Evolutionary conservation across 2,113 vertebrate genomes (phyloP).

Genomic region (Astatotilapia flaviijosephi): DNA sequence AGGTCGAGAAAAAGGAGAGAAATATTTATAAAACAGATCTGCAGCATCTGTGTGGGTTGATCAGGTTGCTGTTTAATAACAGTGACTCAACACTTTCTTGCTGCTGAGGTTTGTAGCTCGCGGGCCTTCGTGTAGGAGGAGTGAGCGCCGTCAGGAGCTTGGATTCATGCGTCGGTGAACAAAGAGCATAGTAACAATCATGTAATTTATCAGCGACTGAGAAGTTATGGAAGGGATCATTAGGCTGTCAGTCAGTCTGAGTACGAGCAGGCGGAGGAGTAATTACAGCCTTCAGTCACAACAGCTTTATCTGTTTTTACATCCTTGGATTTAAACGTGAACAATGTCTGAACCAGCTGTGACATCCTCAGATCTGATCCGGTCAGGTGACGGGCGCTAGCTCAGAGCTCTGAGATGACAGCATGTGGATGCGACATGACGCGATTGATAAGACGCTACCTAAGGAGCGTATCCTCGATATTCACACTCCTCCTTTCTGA

Average conservation of each 20-base stretch:
- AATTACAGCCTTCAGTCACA: neutral
- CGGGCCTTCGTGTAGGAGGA: neutral
- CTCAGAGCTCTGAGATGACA: neutral
- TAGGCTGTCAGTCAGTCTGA: neutral
- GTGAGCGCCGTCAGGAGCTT: neutral
- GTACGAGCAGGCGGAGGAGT: neutral
- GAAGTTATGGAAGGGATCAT: neutral
- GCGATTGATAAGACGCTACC: neutral
- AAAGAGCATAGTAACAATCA: neutral
- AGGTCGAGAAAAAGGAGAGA: neutral
- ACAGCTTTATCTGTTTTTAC: neutral
- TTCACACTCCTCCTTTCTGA: neutral
- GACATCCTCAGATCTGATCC: neutral
- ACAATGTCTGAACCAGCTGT: neutral
- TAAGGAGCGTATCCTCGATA: rapidly evolving
- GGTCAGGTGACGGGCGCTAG: rapidly evolving
- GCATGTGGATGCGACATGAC: neutral
- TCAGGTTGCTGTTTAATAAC: neutral
- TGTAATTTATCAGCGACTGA: neutral
- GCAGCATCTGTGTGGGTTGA: neutral
- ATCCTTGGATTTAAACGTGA: neutral
- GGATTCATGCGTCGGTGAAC: neutral
- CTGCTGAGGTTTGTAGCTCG: neutral
- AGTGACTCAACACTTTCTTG: neutral
- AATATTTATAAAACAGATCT: neutral